A percentile compares a stretch with the other conserved stretches of the same genome.
These are phyloP conservation scores for Oxycera nigricornis DNA, from an alignment of 2,888 invertebrate genomes.

Conservation along the genomic window DNA sequence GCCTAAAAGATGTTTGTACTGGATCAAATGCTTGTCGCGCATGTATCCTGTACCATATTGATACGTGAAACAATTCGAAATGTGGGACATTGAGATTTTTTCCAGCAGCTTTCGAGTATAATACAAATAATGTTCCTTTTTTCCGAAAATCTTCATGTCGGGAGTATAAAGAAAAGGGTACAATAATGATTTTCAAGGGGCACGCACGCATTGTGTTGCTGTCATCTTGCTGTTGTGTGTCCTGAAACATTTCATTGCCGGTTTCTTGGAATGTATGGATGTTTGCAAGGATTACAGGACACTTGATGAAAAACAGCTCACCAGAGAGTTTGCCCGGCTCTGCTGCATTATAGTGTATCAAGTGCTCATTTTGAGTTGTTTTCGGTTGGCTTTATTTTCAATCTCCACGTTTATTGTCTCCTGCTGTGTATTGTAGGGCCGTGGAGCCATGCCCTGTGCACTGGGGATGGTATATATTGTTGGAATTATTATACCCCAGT, in stretches of 20 bases:
- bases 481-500: slow-evolving; percentile 13
- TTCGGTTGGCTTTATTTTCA: neutral
- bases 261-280: slow-evolving; percentile 3
- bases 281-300: neutral
- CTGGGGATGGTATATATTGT: neutral
- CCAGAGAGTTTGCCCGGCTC: neutral
- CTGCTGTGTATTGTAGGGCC: neutral
- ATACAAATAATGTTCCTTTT: slow-evolving; percentile 28
- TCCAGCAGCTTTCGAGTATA: slow-evolving; percentile 2
- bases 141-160: neutral
- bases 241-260: slow-evolving; percentile 29
- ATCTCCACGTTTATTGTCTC: neutral
- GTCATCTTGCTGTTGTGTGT: slow-evolving; percentile 35
- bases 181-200: neutral
- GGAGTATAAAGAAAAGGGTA: neutral
- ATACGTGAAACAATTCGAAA: neutral
- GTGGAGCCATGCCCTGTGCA: neutral
- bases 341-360: slow-evolving; percentile 26
- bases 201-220: slow-evolving; percentile 29
- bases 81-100: slow-evolving; percentile 30
- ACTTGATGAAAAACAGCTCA: slow-evolving; percentile 7
- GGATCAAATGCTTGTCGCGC: neutral
- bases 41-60: slow-evolving; percentile 18
- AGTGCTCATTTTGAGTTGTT: slow-evolving; percentile 21
- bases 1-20: neutral